Base-by-base conservation (phyloP, 2,888 invertebrate species). In the Melikaiella ostensackeni region DNA sequence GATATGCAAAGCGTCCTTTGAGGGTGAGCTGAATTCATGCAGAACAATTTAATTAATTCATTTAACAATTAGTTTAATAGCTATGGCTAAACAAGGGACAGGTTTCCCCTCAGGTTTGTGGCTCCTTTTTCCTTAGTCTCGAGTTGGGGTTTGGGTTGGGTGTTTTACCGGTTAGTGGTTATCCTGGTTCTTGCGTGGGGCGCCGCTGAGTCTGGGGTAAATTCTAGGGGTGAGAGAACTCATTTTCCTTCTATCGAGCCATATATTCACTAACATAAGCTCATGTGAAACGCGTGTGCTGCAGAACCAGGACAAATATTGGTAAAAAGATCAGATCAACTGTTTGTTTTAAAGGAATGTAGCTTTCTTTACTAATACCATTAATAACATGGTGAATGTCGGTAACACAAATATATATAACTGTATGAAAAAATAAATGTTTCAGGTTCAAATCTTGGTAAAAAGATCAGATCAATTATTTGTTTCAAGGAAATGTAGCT, bases 161-260 rank as follows among this genome's bases (percentile, higher is more conserved):
- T 78, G 66, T 62, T 80, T 80, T 73, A 73, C 63, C 62, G 80
- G 63, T 74, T 70, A 64, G 76, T 76, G 79, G 63, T 63, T 76
- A 50, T 63, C 27, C 19, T 46, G 38, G 50, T 19, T 46, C 66
- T 46, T 74, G 80, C 84, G 82, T 80, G 82, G 81, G 86, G 85
- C 86, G 86, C 85, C 86, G 79, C 64, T 79, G 80, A 80, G 86
- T 86, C 86, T 86, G 82, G 84, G 79, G 77, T 77, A 82, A 83
- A 76, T 82, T 83, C 80, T 82, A 80, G 84, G 85, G 84, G 84
- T 83, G 84, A 83, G 83, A 80, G 83, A 84, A 84, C 85, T 82
- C 80, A 75, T 57, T 77, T 66, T 19, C 30, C 79, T 76, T 74
- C 73, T 76, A 76, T 79, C 76, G 78, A 75, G 57, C 38, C 50